These are phyloP conservation scores for Ganaspis sp. DNA, from an alignment of 1,140 invertebrate genomes.

Conservation along the genomic window DNA sequence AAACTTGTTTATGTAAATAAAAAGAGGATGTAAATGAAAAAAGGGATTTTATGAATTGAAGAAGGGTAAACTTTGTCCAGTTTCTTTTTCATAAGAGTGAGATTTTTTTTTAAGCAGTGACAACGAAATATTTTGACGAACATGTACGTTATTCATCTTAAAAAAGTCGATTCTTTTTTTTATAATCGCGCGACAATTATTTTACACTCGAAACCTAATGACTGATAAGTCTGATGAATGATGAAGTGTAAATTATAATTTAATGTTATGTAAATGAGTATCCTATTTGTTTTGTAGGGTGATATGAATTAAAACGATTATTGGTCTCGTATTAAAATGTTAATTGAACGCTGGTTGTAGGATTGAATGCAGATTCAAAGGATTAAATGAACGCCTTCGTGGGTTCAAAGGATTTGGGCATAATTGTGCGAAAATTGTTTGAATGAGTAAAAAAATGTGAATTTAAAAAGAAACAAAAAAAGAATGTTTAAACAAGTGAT, in stretches of 20 bases:
- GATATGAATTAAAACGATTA: neutral
- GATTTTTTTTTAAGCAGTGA: slow-evolving; percentile 24
- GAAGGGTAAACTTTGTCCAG: neutral
- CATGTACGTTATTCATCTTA: neutral
- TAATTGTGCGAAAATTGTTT: neutral
- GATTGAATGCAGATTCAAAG: neutral
- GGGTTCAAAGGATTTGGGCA: neutral
- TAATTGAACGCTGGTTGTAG: neutral
- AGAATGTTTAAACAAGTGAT: neutral
- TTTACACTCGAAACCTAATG: neutral
- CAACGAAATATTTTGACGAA: slow-evolving; percentile 5
- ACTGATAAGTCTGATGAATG: slow-evolving; percentile 18
- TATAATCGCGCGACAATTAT: neutral
- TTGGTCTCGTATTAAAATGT: neutral
- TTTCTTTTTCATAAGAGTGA: neutral
- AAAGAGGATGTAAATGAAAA: too few relatives aligned
- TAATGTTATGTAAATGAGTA: neutral
- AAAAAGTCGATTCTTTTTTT: neutral
- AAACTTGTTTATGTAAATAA: too few relatives aligned
- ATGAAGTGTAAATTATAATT: slow-evolving; percentile 10
- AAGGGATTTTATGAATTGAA: too few relatives aligned
- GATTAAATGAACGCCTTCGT: neutral
- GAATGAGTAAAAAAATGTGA: neutral
- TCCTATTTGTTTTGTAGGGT: neutral
- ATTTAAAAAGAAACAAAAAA: neutral